phyloP scores from a whole-genome alignment of 2,113 vertebrate species.

The Trematomus loennbergii region DNA sequence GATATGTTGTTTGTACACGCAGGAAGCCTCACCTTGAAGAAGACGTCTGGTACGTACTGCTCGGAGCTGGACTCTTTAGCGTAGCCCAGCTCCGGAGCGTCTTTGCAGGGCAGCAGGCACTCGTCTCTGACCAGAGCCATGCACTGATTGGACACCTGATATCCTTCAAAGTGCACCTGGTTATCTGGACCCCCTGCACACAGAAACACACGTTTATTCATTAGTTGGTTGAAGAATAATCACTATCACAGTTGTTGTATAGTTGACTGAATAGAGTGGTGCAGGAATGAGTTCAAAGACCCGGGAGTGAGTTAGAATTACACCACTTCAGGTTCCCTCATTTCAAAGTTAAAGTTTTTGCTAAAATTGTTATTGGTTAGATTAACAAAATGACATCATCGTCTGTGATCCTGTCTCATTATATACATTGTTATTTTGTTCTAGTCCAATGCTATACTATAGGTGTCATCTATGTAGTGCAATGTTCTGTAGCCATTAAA shows the following conservation, averaged over 20 bases:
- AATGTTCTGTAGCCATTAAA: no score
- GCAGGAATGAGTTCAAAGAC: no score
- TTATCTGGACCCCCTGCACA: slow-evolving; percentile 95
- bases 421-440: no score
- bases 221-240: background rate
- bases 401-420: no score
- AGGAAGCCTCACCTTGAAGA: slow-evolving; percentile 90
- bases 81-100: slow-evolving; percentile 93
- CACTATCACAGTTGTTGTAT: background rate
- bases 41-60: slow-evolving; percentile 98
- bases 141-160: slow-evolving; percentile 99
- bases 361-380: no score
- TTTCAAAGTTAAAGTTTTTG: no score
- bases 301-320: no score
- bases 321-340: no score
- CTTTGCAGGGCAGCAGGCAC: slow-evolving; percentile 95
- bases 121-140: slow-evolving; percentile 97
- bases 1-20: fast-evolving
- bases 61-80: slow-evolving; percentile 98
- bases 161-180: slow-evolving; percentile 99
- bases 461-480: no score
- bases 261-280: background rate
- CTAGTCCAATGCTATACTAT: no score
- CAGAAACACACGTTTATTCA: background rate
- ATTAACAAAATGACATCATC: no score